Evolutionary conservation across 2,113 vertebrate species (phyloP).

Genomic region (Scomber colias): DNA sequence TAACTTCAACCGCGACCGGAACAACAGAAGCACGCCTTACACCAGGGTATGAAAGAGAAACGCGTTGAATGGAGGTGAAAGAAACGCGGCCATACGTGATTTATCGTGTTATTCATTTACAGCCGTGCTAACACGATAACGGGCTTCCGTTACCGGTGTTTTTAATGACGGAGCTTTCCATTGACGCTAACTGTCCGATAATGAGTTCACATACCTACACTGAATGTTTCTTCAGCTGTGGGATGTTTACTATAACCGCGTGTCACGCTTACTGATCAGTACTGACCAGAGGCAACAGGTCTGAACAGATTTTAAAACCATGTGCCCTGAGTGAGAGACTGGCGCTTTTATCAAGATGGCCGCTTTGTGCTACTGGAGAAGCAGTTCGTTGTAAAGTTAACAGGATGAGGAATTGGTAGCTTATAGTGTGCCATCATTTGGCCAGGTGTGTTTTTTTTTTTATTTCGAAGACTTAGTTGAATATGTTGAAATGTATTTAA

Average conservation of each 20-base stretch:
- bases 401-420: neutral
- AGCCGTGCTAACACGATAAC: neutral
- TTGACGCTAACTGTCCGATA: too few species aligned
- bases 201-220: too few species aligned
- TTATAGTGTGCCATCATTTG: neutral
- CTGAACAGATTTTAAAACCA: neutral
- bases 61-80: conserved; percentile 28
- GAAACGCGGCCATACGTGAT: neutral
- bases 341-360: conserved; percentile 45
- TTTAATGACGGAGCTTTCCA: too few species aligned
- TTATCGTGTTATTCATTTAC: neutral
- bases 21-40: conserved; percentile 90
- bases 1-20: conserved; percentile 83
- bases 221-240: neutral
- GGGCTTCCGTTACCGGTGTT: neutral
- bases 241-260: too few species aligned
- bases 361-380: conserved; percentile 17
- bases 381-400: neutral
- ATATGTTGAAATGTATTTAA: too few species aligned
- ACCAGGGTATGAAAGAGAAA: conserved; percentile 87
- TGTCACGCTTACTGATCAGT: neutral
- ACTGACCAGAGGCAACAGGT: too few species aligned
- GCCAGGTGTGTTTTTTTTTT: neutral
- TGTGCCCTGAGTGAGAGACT: neutral
- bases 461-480: neutral